A percentile compares a stretch with the other conserved stretches of the same genome.
Conservation (phyloP, 2,113 vertebrate genomes). For the Haliaeetus leucogaster region DNA sequence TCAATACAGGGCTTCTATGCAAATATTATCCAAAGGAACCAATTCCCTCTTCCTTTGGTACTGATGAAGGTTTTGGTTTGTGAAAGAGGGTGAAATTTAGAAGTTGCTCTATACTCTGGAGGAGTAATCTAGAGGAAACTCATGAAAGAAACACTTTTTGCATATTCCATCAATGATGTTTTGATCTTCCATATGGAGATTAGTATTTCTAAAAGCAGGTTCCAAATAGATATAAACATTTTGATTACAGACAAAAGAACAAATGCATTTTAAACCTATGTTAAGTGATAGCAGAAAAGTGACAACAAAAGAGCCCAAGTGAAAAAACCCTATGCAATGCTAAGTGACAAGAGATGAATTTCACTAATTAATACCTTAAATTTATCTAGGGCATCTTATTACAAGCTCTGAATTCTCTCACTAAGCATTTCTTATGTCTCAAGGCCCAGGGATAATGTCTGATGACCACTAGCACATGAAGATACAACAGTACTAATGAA, state of each 20-base stretch:
- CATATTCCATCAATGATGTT: neutral
- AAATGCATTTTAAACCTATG: neutral
- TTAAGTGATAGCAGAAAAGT: neutral
- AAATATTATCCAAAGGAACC: neutral
- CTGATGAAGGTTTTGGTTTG: neutral
- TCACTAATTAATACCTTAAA: neutral
- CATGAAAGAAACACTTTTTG: neutral
- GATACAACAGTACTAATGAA: neutral
- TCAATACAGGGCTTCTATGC: neutral
- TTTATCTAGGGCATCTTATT: neutral
- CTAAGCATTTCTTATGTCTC: neutral
- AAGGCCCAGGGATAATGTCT: neutral
- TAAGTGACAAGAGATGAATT: neutral
- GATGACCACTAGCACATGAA: neutral
- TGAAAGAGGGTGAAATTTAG: too few species aligned
- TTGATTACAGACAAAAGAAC: neutral
- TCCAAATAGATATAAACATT: neutral
- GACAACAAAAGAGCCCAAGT: neutral
- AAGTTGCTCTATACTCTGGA: neutral
- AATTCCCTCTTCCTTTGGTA: neutral
- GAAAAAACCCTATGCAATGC: fast-evolving
- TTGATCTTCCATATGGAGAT: neutral
- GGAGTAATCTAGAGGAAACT: neutral
- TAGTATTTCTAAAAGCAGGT: neutral
- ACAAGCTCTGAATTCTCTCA: neutral